Percentiles rank a stretch among this genome's conserved stretches.
phyloP scores from a whole-genome alignment of 2,888 invertebrate species.

The Hermodice carunculata region DNA sequence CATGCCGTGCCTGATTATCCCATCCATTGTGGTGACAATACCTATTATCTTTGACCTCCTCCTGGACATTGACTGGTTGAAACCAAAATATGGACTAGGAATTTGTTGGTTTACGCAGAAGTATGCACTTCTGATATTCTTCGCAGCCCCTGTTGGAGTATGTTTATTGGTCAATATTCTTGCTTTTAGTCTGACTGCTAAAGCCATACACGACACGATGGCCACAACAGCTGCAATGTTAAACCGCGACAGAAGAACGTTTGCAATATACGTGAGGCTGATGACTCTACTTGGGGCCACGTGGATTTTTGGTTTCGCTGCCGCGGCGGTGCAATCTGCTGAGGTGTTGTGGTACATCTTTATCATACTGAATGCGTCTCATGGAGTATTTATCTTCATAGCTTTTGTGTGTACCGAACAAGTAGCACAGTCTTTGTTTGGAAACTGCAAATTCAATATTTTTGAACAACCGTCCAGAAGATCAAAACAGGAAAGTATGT shows the following conservation, averaged over 20 bases:
- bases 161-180: neutral
- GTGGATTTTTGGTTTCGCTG: constrained; percentile 6
- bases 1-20: neutral
- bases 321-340: neutral
- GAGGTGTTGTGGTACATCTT: constrained; percentile 7
- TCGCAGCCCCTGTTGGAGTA: constrained; percentile 1
- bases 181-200: neutral
- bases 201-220: neutral
- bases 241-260: too few species aligned
- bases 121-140: constrained; percentile 4
- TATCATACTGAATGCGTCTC: constrained; percentile 11
- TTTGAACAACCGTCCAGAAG: too few species aligned
- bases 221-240: neutral
- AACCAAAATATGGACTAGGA: neutral
- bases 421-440: too few species aligned
- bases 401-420: neutral
- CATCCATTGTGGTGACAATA: neutral
- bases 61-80: neutral
- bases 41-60: neutral
- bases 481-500: too few species aligned
- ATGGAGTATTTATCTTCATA: constrained; percentile 3
- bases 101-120: constrained; percentile 11
- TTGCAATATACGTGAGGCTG: constrained; percentile 7
- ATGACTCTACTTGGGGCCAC: constrained; percentile 1
- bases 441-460: too few species aligned